Evolutionary conservation across 2,113 vertebrate genomes (phyloP).

Genomic region (Phocoena sinus): DNA sequence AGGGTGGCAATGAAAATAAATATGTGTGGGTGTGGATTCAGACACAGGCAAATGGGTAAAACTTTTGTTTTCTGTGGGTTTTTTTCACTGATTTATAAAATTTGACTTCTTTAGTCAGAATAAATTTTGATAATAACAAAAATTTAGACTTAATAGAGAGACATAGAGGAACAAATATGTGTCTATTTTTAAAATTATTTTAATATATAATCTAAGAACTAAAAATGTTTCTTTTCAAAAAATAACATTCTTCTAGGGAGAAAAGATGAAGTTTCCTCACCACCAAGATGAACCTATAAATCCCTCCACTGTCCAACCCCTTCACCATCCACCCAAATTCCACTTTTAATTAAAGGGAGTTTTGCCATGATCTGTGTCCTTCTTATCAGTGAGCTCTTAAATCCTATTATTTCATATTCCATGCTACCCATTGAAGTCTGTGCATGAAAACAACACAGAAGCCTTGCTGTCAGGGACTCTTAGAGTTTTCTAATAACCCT

Average conservation of each 20-base stretch:
- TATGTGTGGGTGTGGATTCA: not conserved
- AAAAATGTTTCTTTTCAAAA: not conserved
- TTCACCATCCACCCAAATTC: constrained; percentile 23
- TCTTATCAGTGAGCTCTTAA: constrained; percentile 40
- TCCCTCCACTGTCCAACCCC: not conserved
- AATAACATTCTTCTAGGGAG: not conserved
- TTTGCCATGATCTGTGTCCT: constrained; percentile 36
- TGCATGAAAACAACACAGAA: constrained; percentile 47
- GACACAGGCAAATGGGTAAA: not conserved
- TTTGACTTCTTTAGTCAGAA: not conserved
- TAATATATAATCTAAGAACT: not conserved
- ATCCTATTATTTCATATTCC: constrained; percentile 61
- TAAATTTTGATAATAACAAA: not conserved
- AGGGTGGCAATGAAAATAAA: not conserved
- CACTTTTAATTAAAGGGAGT: constrained; percentile 66
- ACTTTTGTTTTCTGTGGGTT: not conserved
- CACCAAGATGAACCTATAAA: not conserved
- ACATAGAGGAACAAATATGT: not conserved
- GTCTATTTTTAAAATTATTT: not conserved
- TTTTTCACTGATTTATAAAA: not conserved
- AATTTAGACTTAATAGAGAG: not conserved
- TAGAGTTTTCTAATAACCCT: constrained; percentile 67
- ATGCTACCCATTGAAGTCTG: not conserved
- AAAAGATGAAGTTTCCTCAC: not conserved
- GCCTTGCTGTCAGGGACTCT: constrained; percentile 34